These are phyloP conservation scores for Pseudochromis fuscus DNA, from an alignment of 2,797 vertebrate species.

Conservation along the genomic window DNA sequence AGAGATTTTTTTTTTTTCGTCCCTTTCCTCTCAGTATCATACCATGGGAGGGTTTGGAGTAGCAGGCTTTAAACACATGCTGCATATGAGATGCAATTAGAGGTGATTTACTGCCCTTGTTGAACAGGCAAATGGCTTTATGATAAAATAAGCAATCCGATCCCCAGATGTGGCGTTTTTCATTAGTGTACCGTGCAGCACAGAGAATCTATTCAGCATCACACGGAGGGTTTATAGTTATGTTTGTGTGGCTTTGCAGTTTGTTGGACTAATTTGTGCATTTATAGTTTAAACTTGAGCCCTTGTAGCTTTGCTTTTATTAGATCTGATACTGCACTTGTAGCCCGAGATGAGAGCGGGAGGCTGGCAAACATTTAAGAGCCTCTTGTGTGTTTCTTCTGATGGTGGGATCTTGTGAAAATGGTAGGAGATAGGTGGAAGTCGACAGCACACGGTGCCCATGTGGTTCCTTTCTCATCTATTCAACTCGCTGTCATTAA, in stretches of 20 bases:
- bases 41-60: slow-evolving; percentile 36
- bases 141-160: slow-evolving; percentile 64
- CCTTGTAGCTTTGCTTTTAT: slow-evolving; percentile 39
- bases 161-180: slow-evolving; percentile 54
- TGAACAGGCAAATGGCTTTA: slow-evolving; percentile 50
- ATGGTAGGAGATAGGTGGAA: slow-evolving; percentile 46
- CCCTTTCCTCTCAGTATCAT: slow-evolving; percentile 29
- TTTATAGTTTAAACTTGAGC: slow-evolving; percentile 19
- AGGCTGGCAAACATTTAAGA: slow-evolving; percentile 37
- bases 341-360: slow-evolving; percentile 36
- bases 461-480: slow-evolving; percentile 56
- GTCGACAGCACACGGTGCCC: slow-evolving; percentile 44
- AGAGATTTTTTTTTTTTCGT: slow-evolving; percentile 16
- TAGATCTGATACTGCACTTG: background rate
- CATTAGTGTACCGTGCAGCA: slow-evolving; percentile 29
- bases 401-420: slow-evolving; percentile 44
- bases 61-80: slow-evolving; percentile 50
- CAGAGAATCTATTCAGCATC: slow-evolving; percentile 25
- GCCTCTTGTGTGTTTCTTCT: slow-evolving; percentile 44
- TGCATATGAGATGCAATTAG: slow-evolving; percentile 61
- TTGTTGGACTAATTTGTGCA: slow-evolving; percentile 46
- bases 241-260: slow-evolving; percentile 32
- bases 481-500: slow-evolving; percentile 60
- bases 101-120: slow-evolving; percentile 61
- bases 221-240: slow-evolving; percentile 29